phyloP scores from a whole-genome alignment of 1,140 invertebrate genomes.

The Macrotrachela quadricornifera region DNA sequence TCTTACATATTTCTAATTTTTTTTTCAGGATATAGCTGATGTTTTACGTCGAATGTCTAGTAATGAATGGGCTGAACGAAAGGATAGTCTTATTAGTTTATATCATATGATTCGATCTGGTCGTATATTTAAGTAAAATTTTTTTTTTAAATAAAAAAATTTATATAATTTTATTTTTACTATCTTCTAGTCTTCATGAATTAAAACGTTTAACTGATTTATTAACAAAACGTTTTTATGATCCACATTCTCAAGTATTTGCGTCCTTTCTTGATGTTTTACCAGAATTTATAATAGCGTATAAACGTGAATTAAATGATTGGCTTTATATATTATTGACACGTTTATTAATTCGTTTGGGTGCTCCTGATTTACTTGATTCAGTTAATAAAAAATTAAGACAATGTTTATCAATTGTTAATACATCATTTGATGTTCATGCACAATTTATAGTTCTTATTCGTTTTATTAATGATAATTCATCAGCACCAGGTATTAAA shows the following conservation, averaged over 20 bases:
- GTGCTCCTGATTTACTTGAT: constrained; percentile 54
- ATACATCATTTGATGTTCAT: constrained; percentile 45
- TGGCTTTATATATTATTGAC: constrained; percentile 69
- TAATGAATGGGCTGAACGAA: constrained; percentile 68
- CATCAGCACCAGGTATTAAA: constrained; percentile 68
- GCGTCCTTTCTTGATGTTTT: constrained; percentile 72
- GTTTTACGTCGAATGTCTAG: constrained; percentile 65
- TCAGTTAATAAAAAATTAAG: constrained; percentile 71
- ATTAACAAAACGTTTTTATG: no score
- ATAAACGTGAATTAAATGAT: constrained; percentile 59
- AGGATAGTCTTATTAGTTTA: constrained; percentile 64
- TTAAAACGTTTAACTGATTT: no score
- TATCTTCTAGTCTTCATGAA: no score
- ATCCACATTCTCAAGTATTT: constrained; percentile 31
- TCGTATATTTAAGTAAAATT: constrained; percentile 17
- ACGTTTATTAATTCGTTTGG: constrained; percentile 58
- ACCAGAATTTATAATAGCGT: constrained; percentile 60
- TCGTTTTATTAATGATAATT: constrained; percentile 60
- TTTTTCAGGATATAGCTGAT: constrained; percentile 53
- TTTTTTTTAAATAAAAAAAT: no score
- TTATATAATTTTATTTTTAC: no score
- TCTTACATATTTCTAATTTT: constrained; percentile 9
- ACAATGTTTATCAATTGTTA: constrained; percentile 59
- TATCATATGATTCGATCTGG: constrained; percentile 49
- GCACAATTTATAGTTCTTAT: constrained; percentile 41